Conservation (phyloP, 2,113 vertebrate species). For the Istiophorus platypterus region DNA sequence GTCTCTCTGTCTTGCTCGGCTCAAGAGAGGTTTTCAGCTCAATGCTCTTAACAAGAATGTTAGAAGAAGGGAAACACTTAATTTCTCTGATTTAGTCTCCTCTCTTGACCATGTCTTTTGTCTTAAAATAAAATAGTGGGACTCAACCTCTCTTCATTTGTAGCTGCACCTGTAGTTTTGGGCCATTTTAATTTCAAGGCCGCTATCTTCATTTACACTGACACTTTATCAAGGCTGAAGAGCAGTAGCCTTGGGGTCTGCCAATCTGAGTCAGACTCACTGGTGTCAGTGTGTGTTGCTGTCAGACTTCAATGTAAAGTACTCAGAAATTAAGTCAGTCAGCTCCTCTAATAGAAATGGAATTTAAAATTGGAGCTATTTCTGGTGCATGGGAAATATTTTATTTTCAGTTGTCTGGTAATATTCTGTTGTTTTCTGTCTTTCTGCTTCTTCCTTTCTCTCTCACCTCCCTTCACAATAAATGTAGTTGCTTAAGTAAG, state of each 20-base stretch:
- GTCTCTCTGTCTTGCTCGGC: neutral
- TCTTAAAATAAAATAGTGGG: neutral
- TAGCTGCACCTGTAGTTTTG: neutral
- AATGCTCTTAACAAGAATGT: neutral
- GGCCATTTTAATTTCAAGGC: slow-evolving; percentile 20
- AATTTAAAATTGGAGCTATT: slow-evolving; percentile 37
- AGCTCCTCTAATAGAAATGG: slow-evolving; percentile 13
- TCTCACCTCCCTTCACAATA: neutral
- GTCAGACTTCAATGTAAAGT: neutral
- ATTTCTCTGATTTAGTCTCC: neutral
- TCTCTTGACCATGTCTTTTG: neutral
- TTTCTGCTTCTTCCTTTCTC: neutral
- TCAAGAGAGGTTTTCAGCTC: neutral
- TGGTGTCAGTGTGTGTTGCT: neutral
- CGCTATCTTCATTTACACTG: neutral
- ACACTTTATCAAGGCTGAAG: slow-evolving; percentile 17
- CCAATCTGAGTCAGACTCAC: slow-evolving; percentile 6
- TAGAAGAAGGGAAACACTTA: neutral
- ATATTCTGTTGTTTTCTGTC: neutral
- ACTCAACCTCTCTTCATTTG: neutral
- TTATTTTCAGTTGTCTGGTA: neutral
- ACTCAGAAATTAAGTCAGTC: slow-evolving; percentile 38
- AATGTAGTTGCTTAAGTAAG: neutral
- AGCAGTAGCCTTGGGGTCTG: slow-evolving; percentile 18
- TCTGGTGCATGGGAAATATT: slow-evolving; percentile 18